phyloP scores from a whole-genome alignment of 1,140 invertebrate genomes.

The Camponotus pennsylvanicus region DNA sequence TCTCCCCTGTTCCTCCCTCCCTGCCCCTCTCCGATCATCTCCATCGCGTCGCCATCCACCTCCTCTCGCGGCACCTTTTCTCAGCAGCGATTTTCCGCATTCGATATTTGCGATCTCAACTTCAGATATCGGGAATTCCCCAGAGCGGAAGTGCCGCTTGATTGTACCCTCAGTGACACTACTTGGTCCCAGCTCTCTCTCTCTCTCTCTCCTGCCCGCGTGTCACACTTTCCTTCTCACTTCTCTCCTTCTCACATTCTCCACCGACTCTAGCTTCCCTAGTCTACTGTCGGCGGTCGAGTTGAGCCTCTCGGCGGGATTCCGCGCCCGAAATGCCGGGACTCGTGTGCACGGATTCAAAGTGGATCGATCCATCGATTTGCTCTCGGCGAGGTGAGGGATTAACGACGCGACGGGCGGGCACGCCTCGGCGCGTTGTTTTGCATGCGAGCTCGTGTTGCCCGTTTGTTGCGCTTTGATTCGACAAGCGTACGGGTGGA shows the following conservation, averaged over 20 bases:
- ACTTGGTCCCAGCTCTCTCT: neutral
- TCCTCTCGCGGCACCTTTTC: slow-evolving; percentile 34
- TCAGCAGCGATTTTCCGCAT: slow-evolving; percentile 56
- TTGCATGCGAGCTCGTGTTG: slow-evolving; percentile 61
- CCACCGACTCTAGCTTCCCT: slow-evolving; percentile 13
- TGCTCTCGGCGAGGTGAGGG: slow-evolving; percentile 36
- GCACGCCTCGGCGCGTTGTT: slow-evolving; percentile 59
- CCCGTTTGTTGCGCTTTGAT: slow-evolving; percentile 63
- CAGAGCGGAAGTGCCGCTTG: slow-evolving; percentile 58
- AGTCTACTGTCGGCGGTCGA: slow-evolving; percentile 4
- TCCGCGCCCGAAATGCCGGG: slow-evolving; percentile 24
- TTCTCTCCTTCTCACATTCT: neutral
- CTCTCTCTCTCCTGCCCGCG: no score
- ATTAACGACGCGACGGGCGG: slow-evolving; percentile 46
- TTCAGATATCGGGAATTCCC: slow-evolving; percentile 61
- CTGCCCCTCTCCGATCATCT: neutral
- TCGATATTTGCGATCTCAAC: slow-evolving; percentile 66
- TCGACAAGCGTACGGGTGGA: slow-evolving; percentile 46
- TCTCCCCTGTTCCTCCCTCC: neutral
- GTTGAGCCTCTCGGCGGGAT: slow-evolving; percentile 33
- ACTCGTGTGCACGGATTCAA: slow-evolving; percentile 27
- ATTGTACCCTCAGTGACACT: slow-evolving; percentile 63
- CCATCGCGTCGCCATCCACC: neutral
- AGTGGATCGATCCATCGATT: slow-evolving; percentile 60
- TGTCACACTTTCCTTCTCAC: neutral